Evolutionary conservation across 2,888 invertebrate genomes (phyloP).

Genomic region (Ptycholaimellus sp.): DNA sequence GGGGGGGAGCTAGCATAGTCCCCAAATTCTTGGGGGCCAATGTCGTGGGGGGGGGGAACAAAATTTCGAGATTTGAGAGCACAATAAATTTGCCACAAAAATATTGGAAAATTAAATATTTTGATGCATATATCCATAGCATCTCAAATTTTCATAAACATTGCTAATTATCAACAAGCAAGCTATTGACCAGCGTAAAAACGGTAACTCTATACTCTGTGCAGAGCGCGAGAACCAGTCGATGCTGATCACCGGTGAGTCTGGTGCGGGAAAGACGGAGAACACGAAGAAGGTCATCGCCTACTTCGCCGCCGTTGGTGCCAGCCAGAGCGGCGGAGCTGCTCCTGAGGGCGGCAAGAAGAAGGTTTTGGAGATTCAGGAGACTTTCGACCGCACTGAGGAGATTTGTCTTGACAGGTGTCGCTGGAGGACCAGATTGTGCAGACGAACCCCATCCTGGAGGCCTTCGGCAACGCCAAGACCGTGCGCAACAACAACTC

Average conservation of each 20-base stretch:
- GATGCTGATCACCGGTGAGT: conserved; percentile 98
- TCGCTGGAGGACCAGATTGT: conserved; percentile 97
- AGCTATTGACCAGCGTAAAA: no score
- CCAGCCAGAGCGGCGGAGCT: conserved; percentile 16
- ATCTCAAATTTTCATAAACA: conserved; percentile 7
- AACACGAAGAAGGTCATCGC: conserved; percentile 99
- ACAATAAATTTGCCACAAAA: no score
- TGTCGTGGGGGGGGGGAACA: no score
- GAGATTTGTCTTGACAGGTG: conserved; percentile 47
- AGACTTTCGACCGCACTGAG: no score
- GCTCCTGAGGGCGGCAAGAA: conserved; percentile 9
- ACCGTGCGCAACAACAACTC: conserved; percentile 99
- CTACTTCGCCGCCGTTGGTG: conserved; percentile 63
- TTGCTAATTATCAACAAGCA: no score
- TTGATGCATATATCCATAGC: no score
- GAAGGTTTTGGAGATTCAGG: no score
- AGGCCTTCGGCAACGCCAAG: conserved; percentile 98
- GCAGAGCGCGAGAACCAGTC: conserved; percentile 96
- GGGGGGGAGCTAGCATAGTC: no score
- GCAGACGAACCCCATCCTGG: conserved; percentile 93
- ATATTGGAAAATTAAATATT: no score
- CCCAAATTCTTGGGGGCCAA: no score
- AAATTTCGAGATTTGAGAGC: no score
- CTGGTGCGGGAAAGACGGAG: conserved; percentile 98
- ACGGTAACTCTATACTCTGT: no score